Conservation (phyloP, 2,888 invertebrate genomes). For the Herminia tarsipennalis region DNA sequence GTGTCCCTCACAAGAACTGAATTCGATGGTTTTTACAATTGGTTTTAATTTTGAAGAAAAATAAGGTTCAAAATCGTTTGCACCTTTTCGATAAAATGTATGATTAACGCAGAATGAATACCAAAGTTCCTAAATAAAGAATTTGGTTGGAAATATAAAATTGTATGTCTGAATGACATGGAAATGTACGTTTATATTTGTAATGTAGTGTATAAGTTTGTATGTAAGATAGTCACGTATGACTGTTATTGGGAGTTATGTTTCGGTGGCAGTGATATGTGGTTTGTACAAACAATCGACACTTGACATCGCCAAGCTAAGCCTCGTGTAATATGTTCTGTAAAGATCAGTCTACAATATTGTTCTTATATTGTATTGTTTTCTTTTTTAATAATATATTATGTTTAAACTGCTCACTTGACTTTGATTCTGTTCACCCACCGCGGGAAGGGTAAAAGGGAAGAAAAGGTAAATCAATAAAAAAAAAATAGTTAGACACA, state of each 20-base stretch:
- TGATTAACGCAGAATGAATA: not conserved
- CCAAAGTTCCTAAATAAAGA: not conserved
- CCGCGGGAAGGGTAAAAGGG: too few species aligned
- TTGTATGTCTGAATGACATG: not conserved
- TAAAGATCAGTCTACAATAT: constrained; percentile 81
- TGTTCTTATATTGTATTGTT: constrained; percentile 83
- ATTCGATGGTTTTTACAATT: too few species aligned
- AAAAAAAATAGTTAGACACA: too few species aligned
- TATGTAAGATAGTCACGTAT: constrained; percentile 16
- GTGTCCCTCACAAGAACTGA: too few species aligned
- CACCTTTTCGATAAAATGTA: not conserved
- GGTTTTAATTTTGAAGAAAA: too few species aligned
- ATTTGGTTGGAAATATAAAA: not conserved
- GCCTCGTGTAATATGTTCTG: constrained; percentile 54
- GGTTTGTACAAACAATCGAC: constrained; percentile 2
- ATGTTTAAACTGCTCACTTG: constrained; percentile 74
- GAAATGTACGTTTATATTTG: not conserved
- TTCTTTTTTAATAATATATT: constrained; percentile 84
- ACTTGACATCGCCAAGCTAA: constrained; percentile 14
- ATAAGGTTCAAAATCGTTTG: too few species aligned
- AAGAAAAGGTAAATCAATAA: too few species aligned
- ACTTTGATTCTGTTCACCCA: constrained; percentile 21
- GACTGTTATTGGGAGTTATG: not conserved
- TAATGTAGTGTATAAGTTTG: constrained; percentile 26
- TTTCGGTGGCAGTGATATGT: constrained; percentile 6